Evolutionary conservation across 2,888 invertebrate species (phyloP), one percentile per base, ranked within the genome.

Genomic region (Aphodius sticticus): DNA sequence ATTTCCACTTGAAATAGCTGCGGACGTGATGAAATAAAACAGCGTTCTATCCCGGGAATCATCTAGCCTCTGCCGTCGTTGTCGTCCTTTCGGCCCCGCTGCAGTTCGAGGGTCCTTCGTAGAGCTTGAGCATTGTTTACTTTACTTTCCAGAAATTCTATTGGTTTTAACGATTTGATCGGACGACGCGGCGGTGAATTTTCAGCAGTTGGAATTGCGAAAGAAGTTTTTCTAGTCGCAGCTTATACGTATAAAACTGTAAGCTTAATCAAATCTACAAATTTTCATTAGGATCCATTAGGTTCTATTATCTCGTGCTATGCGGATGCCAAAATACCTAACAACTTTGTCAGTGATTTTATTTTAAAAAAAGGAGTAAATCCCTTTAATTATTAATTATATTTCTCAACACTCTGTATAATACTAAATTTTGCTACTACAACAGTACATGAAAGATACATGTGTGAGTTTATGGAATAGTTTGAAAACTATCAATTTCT

Each of bases 11-110:
- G 53, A 53, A 53, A 53, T 53, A 53, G 53, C 53, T 53, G 53
- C 12, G 53, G 53, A 53, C 53, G 53, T 53, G 53, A 53, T 53
- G 71, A 71, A 71, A 71, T 71, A 74, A 74, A 74, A 74, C 36
- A 16, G 71, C 71, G 15, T 16, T 71, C 71, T 71, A 35, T 6
- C 35, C 26, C 26, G 74, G 74, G 74, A 74, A 74, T 53, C 53
- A 53, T 53, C 53, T 53, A 12, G 53, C 53, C 53, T 7, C 53
- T 12, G 53, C 12, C 12, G 53, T 53, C 53, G 26, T 26, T 26
- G 26, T 26, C 26, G 26, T 26, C 26, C 26, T 26, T 26, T 26
- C 26, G 26, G 26, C 26, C 26, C 26, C 26, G 26, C 26, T 26
- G 53, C 53, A 53, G 53, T 53, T 53, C 53, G 7, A 53, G 53